A percentile compares a stretch with the other conserved stretches of the same genome.
phyloP scores from a whole-genome alignment of 2,797 vertebrate genomes.

The Pyrrhura leucotis region DNA sequence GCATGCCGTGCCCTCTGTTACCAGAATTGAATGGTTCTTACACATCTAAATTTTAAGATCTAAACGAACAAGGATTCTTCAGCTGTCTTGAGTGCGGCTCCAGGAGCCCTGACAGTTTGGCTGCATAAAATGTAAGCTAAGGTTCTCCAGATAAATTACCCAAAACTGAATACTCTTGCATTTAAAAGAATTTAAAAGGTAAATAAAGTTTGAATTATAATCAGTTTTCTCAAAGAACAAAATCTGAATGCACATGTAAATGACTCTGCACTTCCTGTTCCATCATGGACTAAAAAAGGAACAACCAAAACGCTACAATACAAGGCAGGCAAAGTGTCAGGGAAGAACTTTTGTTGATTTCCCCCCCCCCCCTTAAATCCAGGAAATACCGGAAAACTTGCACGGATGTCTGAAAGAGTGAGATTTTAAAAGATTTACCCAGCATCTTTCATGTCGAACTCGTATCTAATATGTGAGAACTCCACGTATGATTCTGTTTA shows the following conservation, averaged over 20 bases:
- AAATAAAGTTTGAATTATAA: not conserved
- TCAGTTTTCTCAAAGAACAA: not conserved
- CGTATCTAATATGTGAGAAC: rapidly evolving
- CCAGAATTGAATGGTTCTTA: not conserved
- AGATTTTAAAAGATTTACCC: not conserved
- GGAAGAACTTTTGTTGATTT: not conserved
- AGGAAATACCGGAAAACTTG: not conserved
- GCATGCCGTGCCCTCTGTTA: not conserved
- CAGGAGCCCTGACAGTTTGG: not conserved
- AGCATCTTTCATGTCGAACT: not conserved
- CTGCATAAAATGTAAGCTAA: not conserved
- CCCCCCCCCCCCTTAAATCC: not conserved
- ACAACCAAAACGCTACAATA: not conserved
- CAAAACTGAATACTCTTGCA: not conserved
- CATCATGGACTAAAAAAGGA: not conserved
- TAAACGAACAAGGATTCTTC: not conserved
- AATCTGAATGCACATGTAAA: not conserved
- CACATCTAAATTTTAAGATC: not conserved
- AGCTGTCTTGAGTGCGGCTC: not conserved
- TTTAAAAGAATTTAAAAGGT: not conserved
- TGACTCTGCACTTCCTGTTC: not conserved
- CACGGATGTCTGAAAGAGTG: not conserved
- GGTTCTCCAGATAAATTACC: not conserved
- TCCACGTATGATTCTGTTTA: not conserved
- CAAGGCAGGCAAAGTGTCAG: not conserved